Evolutionary conservation across 1,140 invertebrate species (phyloP).

Genomic region (Neoseiulus cucumeris): DNA sequence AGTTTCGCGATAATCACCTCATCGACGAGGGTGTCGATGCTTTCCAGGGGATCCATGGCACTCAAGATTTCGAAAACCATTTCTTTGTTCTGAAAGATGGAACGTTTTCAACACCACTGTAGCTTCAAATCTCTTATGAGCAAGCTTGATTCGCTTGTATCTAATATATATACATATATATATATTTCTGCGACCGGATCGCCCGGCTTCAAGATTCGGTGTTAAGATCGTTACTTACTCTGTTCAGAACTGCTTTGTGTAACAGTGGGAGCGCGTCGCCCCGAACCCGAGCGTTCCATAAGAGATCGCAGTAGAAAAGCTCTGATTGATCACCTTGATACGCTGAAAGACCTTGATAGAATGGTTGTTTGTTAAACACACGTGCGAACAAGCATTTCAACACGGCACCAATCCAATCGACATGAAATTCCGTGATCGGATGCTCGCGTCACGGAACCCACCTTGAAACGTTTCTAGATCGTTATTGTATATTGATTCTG

Average conservation of each 20-base stretch:
- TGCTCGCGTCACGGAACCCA: too few relatives aligned
- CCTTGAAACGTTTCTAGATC: constrained; percentile 2
- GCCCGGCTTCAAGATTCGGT: too few relatives aligned
- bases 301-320: neutral
- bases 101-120: neutral
- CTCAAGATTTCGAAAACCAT: constrained; percentile 4
- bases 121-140: neutral
- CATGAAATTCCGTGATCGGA: too few relatives aligned
- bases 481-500: neutral
- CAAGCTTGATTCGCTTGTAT: too few relatives aligned
- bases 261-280: neutral
- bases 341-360: neutral
- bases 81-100: neutral
- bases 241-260: constrained; percentile 4
- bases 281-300: constrained; percentile 4
- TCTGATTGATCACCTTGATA: neutral
- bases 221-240: neutral
- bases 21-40: constrained; percentile 3
- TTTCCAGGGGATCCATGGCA: constrained; percentile 1
- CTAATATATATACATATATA: neutral
- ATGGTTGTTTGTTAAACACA: too few relatives aligned
- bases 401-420: too few relatives aligned
- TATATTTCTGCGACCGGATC: too few relatives aligned
- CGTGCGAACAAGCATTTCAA: too few relatives aligned
- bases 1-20: neutral